Conservation (phyloP, 1,140 invertebrate genomes). For the Arctopsyche grandis region DNA sequence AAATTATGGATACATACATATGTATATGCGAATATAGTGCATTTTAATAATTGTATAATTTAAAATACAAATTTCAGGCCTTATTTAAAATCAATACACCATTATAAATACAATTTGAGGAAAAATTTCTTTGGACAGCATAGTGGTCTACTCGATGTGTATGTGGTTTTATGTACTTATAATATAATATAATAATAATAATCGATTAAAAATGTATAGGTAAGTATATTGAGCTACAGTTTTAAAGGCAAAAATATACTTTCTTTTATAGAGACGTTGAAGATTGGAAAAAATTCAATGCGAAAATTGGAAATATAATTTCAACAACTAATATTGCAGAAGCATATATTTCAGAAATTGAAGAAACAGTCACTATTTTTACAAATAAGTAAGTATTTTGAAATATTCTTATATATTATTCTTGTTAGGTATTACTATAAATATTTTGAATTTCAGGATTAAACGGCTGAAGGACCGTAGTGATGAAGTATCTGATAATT, state of each 20-base stretch:
- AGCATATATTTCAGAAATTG: neutral
- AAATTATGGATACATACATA: too few relatives aligned
- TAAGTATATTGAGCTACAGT: too few relatives aligned
- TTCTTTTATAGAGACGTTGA: neutral
- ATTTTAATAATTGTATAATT: neutral
- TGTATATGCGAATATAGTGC: neutral
- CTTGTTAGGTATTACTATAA: neutral
- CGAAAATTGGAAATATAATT: neutral
- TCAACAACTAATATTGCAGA: neutral
- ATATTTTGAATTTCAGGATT: neutral
- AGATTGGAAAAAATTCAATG: neutral
- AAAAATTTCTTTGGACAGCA: neutral
- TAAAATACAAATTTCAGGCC: neutral
- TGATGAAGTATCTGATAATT: neutral
- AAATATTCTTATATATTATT: neutral
- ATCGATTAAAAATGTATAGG: too few relatives aligned
- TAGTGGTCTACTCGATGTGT: neutral
- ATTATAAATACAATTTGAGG: constrained; percentile 2
- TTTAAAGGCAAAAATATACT: neutral
- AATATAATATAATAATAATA: neutral
- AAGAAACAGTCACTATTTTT: neutral
- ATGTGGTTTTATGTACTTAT: neutral
- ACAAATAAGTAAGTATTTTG: constrained; percentile 1
- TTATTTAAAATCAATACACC: constrained; percentile 8
- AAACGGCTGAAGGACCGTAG: neutral